phyloP scores from a whole-genome alignment of 2,888 invertebrate genomes.

The Altica lythri region DNA sequence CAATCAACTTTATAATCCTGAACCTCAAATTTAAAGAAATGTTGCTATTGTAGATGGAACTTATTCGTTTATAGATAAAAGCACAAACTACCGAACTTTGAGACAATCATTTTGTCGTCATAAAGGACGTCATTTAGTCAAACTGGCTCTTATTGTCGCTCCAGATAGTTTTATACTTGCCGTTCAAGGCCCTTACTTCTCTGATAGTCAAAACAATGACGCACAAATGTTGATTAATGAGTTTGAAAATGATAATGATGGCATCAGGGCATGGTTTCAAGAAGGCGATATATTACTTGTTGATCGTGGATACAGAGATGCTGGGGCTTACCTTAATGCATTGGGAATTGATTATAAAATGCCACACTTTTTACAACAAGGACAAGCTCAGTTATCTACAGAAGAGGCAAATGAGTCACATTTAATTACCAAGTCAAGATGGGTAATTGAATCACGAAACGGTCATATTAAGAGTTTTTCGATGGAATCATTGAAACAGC shows the following conservation, averaged over 20 bases:
- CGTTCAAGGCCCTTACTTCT: no score
- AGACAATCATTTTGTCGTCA: no score
- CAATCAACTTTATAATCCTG: no score
- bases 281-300: slow-evolving; percentile 17
- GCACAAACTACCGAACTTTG: no score
- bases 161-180: no score
- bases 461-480: slow-evolving; percentile 10
- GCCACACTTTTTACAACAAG: background rate
- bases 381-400: background rate
- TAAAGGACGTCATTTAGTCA: no score
- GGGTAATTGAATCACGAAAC: slow-evolving; percentile 21
- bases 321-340: background rate
- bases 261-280: slow-evolving; percentile 1
- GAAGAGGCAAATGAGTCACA: slow-evolving; percentile 15
- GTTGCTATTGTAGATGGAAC: no score
- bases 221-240: slow-evolving; percentile 11
- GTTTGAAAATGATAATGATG: slow-evolving; percentile 1
- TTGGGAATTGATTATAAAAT: background rate
- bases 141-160: no score
- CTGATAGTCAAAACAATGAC: no score
- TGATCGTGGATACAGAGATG: slow-evolving; percentile 15
- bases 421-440: slow-evolving; percentile 17
- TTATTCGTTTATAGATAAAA: no score
- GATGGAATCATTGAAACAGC: background rate
- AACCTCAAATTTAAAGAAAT: no score